These are phyloP conservation scores for Orius insidiosus DNA, from an alignment of 1,140 invertebrate species.

Conservation along the genomic window DNA sequence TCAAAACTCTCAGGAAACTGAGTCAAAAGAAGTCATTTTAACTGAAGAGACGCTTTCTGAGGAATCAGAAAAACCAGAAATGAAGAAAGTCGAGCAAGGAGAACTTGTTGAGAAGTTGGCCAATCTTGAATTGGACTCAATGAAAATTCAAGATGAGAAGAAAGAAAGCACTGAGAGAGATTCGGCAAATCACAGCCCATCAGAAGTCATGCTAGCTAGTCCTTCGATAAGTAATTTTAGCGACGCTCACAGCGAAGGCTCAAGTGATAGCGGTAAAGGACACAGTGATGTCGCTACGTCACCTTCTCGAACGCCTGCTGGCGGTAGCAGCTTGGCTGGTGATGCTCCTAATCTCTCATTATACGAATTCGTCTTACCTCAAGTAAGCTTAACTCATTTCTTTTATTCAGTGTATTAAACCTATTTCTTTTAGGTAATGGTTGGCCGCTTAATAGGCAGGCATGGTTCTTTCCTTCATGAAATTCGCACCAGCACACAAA, in stretches of 20 bases:
- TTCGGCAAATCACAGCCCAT: slow-evolving; percentile 48
- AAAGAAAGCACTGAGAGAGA: slow-evolving; percentile 31
- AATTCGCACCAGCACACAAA: slow-evolving; percentile 59
- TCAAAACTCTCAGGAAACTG: too few species aligned
- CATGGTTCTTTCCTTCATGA: slow-evolving; percentile 62
- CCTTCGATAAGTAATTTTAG: slow-evolving; percentile 44
- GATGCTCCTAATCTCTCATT: slow-evolving; percentile 17
- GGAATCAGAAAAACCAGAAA: slow-evolving; percentile 9
- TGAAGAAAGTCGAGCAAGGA: slow-evolving; percentile 12
- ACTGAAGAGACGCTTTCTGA: too few species aligned
- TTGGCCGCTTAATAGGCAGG: slow-evolving; percentile 74
- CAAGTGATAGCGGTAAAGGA: slow-evolving; percentile 58
- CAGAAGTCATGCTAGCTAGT: slow-evolving; percentile 41
- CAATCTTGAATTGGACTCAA: slow-evolving; percentile 16
- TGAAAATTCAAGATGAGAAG: slow-evolving; percentile 12
- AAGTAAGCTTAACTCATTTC: slow-evolving; percentile 11
- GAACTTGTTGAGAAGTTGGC: slow-evolving; percentile 15
- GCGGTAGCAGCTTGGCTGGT: slow-evolving; percentile 20
- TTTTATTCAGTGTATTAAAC: background rate
- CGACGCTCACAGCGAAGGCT: slow-evolving; percentile 50
- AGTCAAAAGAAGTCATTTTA: too few species aligned
- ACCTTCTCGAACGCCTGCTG: slow-evolving; percentile 27
- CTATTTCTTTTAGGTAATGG: slow-evolving; percentile 39
- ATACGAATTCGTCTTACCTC: slow-evolving; percentile 20
- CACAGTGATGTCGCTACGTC: slow-evolving; percentile 45